These are phyloP conservation scores for Trichonephila inaurata DNA, from an alignment of 1,140 invertebrate species.

Conservation along the genomic window DNA sequence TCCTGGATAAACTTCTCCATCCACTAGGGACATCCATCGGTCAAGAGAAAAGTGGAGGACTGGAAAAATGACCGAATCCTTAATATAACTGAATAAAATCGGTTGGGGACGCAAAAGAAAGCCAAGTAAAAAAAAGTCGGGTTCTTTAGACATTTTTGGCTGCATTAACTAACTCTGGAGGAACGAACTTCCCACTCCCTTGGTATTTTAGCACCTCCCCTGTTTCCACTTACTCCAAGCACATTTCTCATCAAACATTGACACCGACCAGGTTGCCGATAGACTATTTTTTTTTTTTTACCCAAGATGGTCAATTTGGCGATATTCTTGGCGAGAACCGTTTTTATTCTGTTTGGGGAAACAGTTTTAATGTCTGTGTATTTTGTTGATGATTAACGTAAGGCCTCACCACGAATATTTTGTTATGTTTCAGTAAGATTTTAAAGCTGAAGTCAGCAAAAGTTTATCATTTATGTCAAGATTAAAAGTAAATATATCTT, in stretches of 20 bases:
- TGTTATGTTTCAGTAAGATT: no score
- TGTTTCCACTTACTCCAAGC: constrained; percentile 10
- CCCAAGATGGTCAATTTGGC: background rate
- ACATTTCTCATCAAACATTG: constrained; percentile 70
- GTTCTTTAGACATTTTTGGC: constrained; percentile 32
- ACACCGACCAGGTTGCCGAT: constrained; percentile 37
- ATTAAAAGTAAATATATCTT: no score
- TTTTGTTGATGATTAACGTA: no score
- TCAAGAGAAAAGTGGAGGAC: constrained; percentile 22
- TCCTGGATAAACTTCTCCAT: background rate
- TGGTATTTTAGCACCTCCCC: constrained; percentile 25
- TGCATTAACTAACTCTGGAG: constrained; percentile 48
- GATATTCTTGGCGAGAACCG: background rate
- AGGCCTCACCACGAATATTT: no score
- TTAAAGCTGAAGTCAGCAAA: no score
- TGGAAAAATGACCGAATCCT: constrained; percentile 62
- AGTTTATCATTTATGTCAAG: no score
- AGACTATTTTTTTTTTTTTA: background rate
- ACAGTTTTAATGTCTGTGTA: no score
- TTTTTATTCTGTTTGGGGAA: no score
- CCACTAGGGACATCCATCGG: constrained; percentile 22
- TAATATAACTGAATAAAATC: constrained; percentile 56
- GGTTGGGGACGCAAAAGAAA: background rate
- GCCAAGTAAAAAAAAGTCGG: background rate
- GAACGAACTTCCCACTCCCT: constrained; percentile 45